Evolutionary conservation across 2,797 vertebrate genomes (phyloP).

Genomic region (Argentina silus): DNA sequence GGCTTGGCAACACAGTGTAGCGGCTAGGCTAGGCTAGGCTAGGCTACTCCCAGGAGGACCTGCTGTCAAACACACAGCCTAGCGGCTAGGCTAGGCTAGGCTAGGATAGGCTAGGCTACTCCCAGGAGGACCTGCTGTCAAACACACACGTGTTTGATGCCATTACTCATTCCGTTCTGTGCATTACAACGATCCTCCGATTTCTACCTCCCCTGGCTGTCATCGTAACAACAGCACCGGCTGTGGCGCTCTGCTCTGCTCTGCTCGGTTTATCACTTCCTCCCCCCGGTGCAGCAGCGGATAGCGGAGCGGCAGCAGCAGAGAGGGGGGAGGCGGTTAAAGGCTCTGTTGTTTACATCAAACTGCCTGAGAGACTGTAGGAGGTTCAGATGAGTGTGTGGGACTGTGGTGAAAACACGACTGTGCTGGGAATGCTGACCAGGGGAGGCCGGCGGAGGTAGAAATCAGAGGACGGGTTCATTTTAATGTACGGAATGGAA

Average conservation of each 20-base stretch:
- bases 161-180: no score
- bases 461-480: no score
- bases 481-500: no score
- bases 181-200: no score
- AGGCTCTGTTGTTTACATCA: conserved; percentile 36
- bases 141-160: no score
- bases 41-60: no score
- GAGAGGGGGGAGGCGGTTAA: conserved; percentile 33
- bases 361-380: conserved; percentile 31
- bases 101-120: no score
- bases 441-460: neutral
- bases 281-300: conserved; percentile 32
- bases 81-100: no score
- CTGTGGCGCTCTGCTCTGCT: neutral
- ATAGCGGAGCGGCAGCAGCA: conserved; percentile 25
- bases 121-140: no score
- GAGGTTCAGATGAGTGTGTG: conserved; percentile 31
- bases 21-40: neutral
- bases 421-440: conserved; percentile 37
- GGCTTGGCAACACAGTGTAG: neutral
- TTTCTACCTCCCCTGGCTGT: conserved; percentile 17
- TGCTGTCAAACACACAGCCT: no score
- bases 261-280: conserved; percentile 34
- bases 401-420: conserved; percentile 23
- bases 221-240: conserved; percentile 29